Percentiles rank a stretch among this genome's conserved stretches.
phyloP scores from a whole-genome alignment of 2,888 invertebrate genomes.

The Lasioglossum villosulum region DNA sequence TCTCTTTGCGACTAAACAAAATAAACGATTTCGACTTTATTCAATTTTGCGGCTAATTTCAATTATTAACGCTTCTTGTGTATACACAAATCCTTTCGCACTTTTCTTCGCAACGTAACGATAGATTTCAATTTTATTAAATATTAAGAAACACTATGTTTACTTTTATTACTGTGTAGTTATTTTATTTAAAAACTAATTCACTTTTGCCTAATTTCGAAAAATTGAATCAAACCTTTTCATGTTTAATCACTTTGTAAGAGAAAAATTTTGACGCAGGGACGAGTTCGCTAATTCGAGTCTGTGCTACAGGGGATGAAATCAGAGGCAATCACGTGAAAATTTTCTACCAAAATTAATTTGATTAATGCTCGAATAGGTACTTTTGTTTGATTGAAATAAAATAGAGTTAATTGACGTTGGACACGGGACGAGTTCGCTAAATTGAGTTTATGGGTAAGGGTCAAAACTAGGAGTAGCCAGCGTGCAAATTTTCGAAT shows the following conservation, averaged over 20 bases:
- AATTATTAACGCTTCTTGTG: background rate
- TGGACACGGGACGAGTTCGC: conserved; percentile 18
- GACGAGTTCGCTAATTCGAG: conserved; percentile 9
- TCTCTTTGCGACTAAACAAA: background rate
- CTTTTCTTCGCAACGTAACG: background rate
- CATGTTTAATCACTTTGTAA: background rate
- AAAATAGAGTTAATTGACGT: background rate
- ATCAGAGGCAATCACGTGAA: background rate
- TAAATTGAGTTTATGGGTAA: background rate
- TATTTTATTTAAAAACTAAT: background rate
- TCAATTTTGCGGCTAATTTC: background rate
- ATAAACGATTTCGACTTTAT: background rate
- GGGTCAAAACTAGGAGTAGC: background rate
- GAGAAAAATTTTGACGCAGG: background rate
- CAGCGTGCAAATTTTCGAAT: background rate
- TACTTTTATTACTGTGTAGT: background rate
- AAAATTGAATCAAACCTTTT: background rate
- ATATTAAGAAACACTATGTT: background rate
- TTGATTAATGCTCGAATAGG: background rate
- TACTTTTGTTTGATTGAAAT: too few relatives aligned
- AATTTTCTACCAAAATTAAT: background rate
- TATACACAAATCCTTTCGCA: too few relatives aligned
- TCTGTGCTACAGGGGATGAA: background rate
- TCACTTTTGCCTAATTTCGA: background rate
- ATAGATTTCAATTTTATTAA: background rate